These are phyloP conservation scores for Pediacus dermestoides DNA, from an alignment of 2,888 invertebrate species.

Conservation along the genomic window DNA sequence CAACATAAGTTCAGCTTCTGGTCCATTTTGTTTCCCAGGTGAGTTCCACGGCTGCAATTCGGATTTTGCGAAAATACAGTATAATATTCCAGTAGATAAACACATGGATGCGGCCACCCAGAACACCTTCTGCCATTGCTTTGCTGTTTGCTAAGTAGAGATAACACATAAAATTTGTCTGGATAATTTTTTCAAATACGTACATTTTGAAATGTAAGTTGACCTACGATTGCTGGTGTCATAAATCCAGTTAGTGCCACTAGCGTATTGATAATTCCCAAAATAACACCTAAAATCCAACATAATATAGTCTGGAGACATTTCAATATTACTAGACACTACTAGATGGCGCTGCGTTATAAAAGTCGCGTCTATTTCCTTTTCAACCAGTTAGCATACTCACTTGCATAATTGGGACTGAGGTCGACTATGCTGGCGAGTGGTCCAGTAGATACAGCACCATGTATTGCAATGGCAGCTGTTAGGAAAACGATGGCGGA, in stretches of 20 bases:
- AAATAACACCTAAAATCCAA: constrained; percentile 52
- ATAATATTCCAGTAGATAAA: constrained; percentile 53
- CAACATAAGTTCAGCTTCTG: too few species aligned
- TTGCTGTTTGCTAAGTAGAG: constrained; percentile 55
- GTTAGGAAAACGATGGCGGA: constrained; percentile 60
- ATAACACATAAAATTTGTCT: constrained; percentile 3
- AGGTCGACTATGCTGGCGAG: constrained; percentile 65
- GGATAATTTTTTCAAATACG: constrained; percentile 39
- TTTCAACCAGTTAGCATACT: too few species aligned
- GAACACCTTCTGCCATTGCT: constrained; percentile 61
- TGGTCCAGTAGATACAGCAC: constrained; percentile 65
- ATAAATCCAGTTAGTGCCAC: constrained; percentile 59
- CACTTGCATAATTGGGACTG: constrained; percentile 60
- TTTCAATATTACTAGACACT: too few species aligned
- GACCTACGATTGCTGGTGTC: constrained; percentile 60
- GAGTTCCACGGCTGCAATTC: constrained; percentile 60
- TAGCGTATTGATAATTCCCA: constrained; percentile 61
- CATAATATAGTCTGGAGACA: not conserved
- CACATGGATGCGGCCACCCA: constrained; percentile 54
- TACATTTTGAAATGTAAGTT: constrained; percentile 61
- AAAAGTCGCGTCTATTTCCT: too few species aligned
- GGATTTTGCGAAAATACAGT: constrained; percentile 55
- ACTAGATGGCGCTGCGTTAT: too few species aligned
- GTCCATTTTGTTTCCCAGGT: too few species aligned
- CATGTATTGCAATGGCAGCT: constrained; percentile 61